phyloP scores from a whole-genome alignment of 2,113 vertebrate species.

The Bombycilla garrulus region DNA sequence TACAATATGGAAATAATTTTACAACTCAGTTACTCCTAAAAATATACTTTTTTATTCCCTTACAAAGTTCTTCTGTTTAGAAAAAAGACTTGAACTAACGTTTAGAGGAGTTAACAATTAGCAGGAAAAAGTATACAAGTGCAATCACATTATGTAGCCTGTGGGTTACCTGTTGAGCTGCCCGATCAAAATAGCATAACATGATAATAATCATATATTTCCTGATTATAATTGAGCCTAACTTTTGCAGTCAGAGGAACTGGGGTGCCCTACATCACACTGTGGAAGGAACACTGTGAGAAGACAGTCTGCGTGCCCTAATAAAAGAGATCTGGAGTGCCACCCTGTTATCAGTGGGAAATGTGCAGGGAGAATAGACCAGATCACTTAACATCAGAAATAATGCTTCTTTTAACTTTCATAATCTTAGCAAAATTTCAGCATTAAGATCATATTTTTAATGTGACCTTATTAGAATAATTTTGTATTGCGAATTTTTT shows the following conservation, averaged over 20 bases:
- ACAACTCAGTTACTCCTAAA: background rate
- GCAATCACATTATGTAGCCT: background rate
- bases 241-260: background rate
- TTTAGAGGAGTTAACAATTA: background rate
- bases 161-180: background rate
- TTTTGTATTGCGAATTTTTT: background rate
- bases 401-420: background rate
- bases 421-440: background rate
- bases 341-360: background rate
- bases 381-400: background rate
- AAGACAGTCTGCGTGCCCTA: too few relatives aligned
- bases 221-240: background rate
- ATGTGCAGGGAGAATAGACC: background rate
- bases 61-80: background rate
- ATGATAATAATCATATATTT: background rate
- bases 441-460: background rate
- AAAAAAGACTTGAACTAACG: background rate
- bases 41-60: background rate
- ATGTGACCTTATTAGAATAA: background rate
- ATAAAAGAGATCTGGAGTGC: background rate
- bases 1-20: background rate
- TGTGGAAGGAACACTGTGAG: background rate
- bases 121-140: background rate
- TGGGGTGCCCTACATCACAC: background rate
- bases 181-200: background rate